phyloP scores from a whole-genome alignment of 2,797 vertebrate species.

The Bryconaethiops microstoma region DNA sequence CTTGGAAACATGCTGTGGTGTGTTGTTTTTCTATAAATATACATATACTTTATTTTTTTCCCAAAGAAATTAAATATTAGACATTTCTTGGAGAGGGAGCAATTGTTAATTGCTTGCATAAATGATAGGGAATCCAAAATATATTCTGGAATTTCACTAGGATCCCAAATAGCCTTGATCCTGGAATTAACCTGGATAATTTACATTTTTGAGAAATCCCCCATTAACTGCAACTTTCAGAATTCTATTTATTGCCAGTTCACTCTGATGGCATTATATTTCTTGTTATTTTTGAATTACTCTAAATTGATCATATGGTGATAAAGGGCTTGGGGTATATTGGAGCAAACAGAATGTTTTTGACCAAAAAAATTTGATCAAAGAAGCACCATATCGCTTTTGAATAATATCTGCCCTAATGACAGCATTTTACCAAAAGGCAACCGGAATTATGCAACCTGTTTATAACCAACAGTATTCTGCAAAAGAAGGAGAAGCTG shows the following conservation, averaged over 20 bases:
- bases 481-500: slow-evolving; percentile 41
- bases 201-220: slow-evolving; percentile 70
- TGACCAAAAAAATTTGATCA: slow-evolving; percentile 71
- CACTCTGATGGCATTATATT: slow-evolving; percentile 67
- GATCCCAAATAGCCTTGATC: slow-evolving; percentile 76
- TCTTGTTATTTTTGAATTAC: slow-evolving; percentile 64
- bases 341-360: slow-evolving; percentile 63
- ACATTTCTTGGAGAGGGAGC: slow-evolving; percentile 66
- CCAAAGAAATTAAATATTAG: slow-evolving; percentile 73
- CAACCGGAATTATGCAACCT: slow-evolving; percentile 54
- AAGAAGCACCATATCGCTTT: slow-evolving; percentile 55
- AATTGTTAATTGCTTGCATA: slow-evolving; percentile 66
- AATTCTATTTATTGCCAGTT: slow-evolving; percentile 89
- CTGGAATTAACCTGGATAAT: slow-evolving; percentile 77
- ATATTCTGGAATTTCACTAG: slow-evolving; percentile 68
- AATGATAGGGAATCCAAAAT: slow-evolving; percentile 66
- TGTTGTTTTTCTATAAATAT: slow-evolving; percentile 73
- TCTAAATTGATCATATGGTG: slow-evolving; percentile 65
- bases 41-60: slow-evolving; percentile 76
- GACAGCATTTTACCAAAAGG: slow-evolving; percentile 69
- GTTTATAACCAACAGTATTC: slow-evolving; percentile 53
- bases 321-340: slow-evolving; percentile 70
- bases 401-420: slow-evolving; percentile 40
- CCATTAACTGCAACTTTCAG: slow-evolving; percentile 81
- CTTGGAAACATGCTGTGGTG: slow-evolving; percentile 73